These are phyloP conservation scores for Plotosus lineatus DNA, from an alignment of 2,113 vertebrate species.

Conservation along the genomic window DNA sequence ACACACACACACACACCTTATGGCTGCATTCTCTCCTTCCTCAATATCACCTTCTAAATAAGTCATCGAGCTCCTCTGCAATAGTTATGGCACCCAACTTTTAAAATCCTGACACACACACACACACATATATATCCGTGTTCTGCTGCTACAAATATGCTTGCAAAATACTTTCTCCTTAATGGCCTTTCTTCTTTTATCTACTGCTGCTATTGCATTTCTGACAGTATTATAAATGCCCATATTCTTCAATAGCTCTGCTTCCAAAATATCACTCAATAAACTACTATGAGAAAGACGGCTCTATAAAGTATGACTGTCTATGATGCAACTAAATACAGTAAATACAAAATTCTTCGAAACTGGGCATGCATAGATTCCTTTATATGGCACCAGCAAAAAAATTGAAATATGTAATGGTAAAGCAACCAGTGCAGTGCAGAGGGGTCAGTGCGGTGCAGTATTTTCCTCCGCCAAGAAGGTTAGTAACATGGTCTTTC, in stretches of 20 bases:
- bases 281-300: not conserved
- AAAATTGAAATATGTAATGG: too few species aligned
- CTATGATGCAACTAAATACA: not conserved
- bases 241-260: not conserved
- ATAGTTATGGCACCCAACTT: not conserved
- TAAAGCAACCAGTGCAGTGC: too few species aligned
- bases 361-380: not conserved
- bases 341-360: not conserved
- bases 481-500: too few species aligned
- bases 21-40: not conserved
- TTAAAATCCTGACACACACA: not conserved
- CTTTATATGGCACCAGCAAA: not conserved
- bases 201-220: not conserved
- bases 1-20: not conserved
- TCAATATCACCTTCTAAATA: conserved; percentile 23
- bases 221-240: not conserved
- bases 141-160: too few species aligned
- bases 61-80: conserved; percentile 47
- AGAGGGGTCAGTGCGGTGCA: too few species aligned
- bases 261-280: conserved; percentile 1
- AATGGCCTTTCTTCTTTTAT: not conserved
- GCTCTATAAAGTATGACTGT: not conserved
- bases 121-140: not conserved
- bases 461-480: too few species aligned
- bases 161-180: not conserved